A percentile compares a stretch with the other conserved stretches of the same genome.
phyloP scores from a whole-genome alignment of 2,888 invertebrate species.

The Ptychoptera albimana region DNA sequence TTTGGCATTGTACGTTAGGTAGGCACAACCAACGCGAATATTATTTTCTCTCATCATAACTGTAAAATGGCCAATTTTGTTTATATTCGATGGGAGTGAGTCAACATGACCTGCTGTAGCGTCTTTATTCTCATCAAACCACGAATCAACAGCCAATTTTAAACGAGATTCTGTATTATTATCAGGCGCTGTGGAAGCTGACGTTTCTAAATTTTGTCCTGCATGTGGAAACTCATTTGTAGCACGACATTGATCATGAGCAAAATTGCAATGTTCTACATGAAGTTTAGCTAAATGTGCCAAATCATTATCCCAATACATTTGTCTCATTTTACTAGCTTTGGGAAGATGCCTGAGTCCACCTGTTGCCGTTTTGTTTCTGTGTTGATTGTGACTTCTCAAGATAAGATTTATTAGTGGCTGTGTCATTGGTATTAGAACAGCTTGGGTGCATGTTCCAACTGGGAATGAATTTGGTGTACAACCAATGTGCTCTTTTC shows the following conservation, averaged over 20 bases:
- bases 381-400: too few relatives aligned
- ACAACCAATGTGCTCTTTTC: too few relatives aligned
- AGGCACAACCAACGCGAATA: background rate
- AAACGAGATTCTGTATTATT: background rate
- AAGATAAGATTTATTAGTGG: too few relatives aligned
- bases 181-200: too few relatives aligned
- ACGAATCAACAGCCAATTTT: background rate
- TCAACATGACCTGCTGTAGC: too few relatives aligned
- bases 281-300: background rate
- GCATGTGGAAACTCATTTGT: background rate
- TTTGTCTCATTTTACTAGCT: too few relatives aligned
- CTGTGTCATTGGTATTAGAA: too few relatives aligned
- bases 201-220: background rate
- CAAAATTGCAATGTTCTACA: background rate
- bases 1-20: background rate
- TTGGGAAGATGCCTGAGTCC: too few relatives aligned
- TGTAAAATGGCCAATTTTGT: background rate
- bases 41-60: background rate
- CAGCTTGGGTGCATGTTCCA: too few relatives aligned
- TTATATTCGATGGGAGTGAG: too few relatives aligned
- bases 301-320: background rate
- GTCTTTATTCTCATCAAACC: background rate
- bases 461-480: too few relatives aligned
- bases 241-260: background rate
- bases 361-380: too few relatives aligned